Conservation (phyloP, 1,140 invertebrate species). For the Brachionus manjavacas region DNA sequence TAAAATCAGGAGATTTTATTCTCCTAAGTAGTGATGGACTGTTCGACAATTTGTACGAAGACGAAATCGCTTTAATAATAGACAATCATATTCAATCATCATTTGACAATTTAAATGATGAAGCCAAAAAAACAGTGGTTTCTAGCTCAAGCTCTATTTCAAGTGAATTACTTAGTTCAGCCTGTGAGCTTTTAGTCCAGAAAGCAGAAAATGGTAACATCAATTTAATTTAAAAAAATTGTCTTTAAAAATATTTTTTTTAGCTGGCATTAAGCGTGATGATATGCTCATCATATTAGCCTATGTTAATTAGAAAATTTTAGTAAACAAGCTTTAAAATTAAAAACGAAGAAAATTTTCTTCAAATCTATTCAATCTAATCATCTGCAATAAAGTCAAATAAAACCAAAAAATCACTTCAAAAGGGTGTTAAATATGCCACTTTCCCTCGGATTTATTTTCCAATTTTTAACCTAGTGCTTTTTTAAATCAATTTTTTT, state of each 20-base stretch:
- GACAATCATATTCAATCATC: constrained; percentile 16
- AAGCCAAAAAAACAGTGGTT: not conserved
- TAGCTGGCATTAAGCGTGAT: constrained; percentile 39
- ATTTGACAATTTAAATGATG: not conserved
- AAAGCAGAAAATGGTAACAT: constrained; percentile 1
- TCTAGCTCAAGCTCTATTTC: constrained; percentile 2
- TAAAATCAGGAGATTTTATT: constrained; percentile 90
- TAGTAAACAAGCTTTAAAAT: not conserved
- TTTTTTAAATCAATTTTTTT: not conserved
- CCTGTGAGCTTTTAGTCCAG: constrained; percentile 20
- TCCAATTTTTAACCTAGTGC: not conserved
- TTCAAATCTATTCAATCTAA: not conserved
- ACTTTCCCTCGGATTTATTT: not conserved
- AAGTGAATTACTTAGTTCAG: not conserved
- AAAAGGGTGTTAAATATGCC: constrained; percentile 7
- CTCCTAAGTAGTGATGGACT: constrained; percentile 92
- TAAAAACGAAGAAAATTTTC: not conserved
- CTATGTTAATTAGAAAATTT: constrained; percentile 1
- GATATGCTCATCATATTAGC: constrained; percentile 40
- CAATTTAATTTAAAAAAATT: not conserved
- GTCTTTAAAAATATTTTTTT: not conserved
- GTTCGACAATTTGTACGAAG: constrained; percentile 92
- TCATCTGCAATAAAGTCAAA: constrained; percentile 27
- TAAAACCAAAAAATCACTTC: not conserved
- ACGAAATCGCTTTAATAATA: constrained; percentile 63